Base-by-base conservation (phyloP, 2,113 vertebrate genomes). In the Rutilus rutilus region DNA sequence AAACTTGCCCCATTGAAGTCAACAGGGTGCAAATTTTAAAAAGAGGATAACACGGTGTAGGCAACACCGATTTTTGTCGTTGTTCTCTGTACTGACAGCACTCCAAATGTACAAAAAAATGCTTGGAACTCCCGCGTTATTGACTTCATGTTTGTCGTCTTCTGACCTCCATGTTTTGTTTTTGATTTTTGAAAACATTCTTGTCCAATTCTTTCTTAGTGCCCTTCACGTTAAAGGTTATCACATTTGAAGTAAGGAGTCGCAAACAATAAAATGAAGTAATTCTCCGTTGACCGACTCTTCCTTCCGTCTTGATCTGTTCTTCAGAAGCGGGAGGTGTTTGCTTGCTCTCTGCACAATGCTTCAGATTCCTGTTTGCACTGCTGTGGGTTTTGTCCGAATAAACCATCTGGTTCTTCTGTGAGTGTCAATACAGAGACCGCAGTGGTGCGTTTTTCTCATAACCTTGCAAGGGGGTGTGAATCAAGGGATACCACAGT, bases 371-470 rank as follows among this genome's bases (percentile, higher is more conserved):
- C 64, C 62, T 82, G 42, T 69, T 82, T 82, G 62, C 60, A 67
- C 45, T 69, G 27, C 80, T 69, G 62, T 52, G 25, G 19, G 27
- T 65, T 82, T 82, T 52, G 80, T 82, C 45, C 42, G 80, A 69
- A 52, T 30, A 82, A 69, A 82, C 80, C 80, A 82, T 69, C 80
- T 82, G 80, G 39, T 65, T 81, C 59, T 81, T 81, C 59, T 50
- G 45, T 11, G 10, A 82, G 80, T 82, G 62, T 82, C 80, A 82
- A 82, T 52, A 82, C 42, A 27, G 78, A 30, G 80, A 82, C 80
- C 45, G 27, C 64, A 65, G 64, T 82, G 45, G 75, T 79, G 75
- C 78, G 60, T 91, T 90, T 91, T 89, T 93, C 91, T 90, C 87
- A 91, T 83, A 90, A 78, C 79, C 86, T 80, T 85, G 83, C 89